A percentile compares a stretch with the other conserved stretches of the same genome.
Evolutionary conservation across 2,113 vertebrate species (phyloP).

Genomic region (Monopterus albus): DNA sequence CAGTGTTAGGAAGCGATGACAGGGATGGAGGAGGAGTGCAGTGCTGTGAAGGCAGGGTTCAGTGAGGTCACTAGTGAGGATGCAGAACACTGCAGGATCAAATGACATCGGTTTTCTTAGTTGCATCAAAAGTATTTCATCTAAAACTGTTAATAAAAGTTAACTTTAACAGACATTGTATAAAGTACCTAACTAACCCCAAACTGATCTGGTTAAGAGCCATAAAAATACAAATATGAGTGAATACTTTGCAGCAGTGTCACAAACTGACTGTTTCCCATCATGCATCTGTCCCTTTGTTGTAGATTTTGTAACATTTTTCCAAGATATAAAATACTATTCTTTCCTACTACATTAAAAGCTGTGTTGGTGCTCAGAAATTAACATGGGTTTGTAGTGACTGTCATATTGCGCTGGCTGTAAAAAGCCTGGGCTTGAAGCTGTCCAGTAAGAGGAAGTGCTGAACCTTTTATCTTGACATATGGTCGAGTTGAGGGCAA

Average conservation of each 20-base stretch:
- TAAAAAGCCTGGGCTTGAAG: constrained; percentile 34
- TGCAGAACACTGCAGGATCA: constrained; percentile 13
- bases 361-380: constrained; percentile 2
- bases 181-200: not conserved
- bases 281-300: not conserved
- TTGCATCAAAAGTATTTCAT: not conserved
- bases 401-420: not conserved
- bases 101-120: constrained; percentile 14
- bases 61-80: constrained; percentile 40
- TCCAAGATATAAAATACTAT: not conserved
- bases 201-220: not conserved
- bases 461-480: constrained; percentile 49
- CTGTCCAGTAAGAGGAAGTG: constrained; percentile 55
- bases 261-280: not conserved
- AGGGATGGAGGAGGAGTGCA: constrained; percentile 31
- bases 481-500: too few relatives aligned
- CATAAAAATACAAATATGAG: not conserved
- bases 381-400: too few relatives aligned
- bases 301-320: not conserved
- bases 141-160: constrained; percentile 14
- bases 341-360: not conserved
- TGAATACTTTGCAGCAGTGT: not conserved
- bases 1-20: constrained; percentile 9
- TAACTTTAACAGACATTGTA: not conserved
- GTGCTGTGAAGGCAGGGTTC: constrained; percentile 26